Conservation (phyloP, 2,113 vertebrate species). For the Oncorhynchus keta region DNA sequence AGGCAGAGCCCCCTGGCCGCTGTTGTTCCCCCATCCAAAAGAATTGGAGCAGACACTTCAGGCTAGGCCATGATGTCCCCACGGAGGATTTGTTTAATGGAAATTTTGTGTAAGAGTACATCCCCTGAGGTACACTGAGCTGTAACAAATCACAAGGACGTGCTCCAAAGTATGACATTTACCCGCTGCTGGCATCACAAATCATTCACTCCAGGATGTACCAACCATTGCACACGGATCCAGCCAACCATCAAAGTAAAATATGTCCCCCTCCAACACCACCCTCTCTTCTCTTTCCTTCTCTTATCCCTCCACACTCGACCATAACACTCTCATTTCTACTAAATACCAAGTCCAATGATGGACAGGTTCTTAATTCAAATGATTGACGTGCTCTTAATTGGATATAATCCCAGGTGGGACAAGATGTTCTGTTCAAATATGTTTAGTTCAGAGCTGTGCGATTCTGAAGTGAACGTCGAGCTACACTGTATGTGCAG, state of each 20-base stretch:
- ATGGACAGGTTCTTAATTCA: conserved; percentile 2
- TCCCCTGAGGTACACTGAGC: conserved; percentile 37
- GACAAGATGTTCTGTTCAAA: background rate
- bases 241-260: background rate
- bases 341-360: background rate
- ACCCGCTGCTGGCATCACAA: conserved; percentile 48
- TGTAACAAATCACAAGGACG: conserved; percentile 38
- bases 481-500: background rate
- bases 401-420: background rate
- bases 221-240: background rate
- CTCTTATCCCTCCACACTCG: background rate
- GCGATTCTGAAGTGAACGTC: background rate
- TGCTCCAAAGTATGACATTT: conserved; percentile 38
- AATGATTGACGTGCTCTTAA: background rate
- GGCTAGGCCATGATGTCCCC: conserved; percentile 31
- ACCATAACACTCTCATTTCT: background rate
- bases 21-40: conserved; percentile 35
- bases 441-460: too few species aligned
- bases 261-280: background rate
- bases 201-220: conserved; percentile 39
- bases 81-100: conserved; percentile 50
- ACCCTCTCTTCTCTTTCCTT: background rate
- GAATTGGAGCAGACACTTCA: conserved; percentile 51
- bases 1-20: conserved; percentile 13
- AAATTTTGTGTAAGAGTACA: conserved; percentile 44